These are phyloP conservation scores for Chouioia cunea DNA, from an alignment of 2,888 invertebrate species.

Conservation along the genomic window DNA sequence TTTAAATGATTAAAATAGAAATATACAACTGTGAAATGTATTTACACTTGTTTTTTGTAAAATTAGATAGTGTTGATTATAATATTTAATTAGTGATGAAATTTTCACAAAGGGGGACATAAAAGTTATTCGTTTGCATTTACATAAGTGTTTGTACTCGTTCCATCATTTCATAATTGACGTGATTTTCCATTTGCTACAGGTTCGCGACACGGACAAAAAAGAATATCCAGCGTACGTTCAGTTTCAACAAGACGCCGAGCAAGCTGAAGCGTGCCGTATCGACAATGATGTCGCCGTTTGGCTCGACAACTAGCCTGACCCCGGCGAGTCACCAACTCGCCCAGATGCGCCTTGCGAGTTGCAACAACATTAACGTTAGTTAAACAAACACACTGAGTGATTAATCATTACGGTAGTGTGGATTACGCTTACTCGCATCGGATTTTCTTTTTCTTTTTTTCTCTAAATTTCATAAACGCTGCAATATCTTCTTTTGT, in stretches of 20 bases:
- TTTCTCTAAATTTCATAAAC: not conserved
- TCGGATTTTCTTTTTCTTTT: constrained; percentile 37
- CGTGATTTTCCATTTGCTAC: constrained; percentile 48
- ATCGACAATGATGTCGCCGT: constrained; percentile 94
- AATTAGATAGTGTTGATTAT: not conserved
- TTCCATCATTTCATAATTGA: constrained; percentile 7
- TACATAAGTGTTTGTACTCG: constrained; percentile 8
- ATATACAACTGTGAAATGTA: not conserved
- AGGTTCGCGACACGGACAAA: constrained; percentile 84
- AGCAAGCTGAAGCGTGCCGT: constrained; percentile 93
- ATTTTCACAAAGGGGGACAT: constrained; percentile 36
- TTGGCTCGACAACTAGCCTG: constrained; percentile 86
- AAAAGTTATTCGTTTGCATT: constrained; percentile 41
- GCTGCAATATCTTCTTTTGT: constrained; percentile 37
- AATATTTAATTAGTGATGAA: not conserved
- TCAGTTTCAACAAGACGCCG: constrained; percentile 96
- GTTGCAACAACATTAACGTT: constrained; percentile 88
- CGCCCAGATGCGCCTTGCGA: constrained; percentile 87
- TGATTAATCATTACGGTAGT: not conserved
- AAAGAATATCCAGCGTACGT: constrained; percentile 91
- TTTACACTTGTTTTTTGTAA: constrained; percentile 6
- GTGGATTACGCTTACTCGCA: constrained; percentile 27
- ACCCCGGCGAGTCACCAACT: constrained; percentile 84
- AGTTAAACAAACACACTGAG: constrained; percentile 65
- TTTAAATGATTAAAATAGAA: not conserved